Base-by-base conservation (phyloP, 1,140 invertebrate genomes). In the Grapholita molesta region DNA sequence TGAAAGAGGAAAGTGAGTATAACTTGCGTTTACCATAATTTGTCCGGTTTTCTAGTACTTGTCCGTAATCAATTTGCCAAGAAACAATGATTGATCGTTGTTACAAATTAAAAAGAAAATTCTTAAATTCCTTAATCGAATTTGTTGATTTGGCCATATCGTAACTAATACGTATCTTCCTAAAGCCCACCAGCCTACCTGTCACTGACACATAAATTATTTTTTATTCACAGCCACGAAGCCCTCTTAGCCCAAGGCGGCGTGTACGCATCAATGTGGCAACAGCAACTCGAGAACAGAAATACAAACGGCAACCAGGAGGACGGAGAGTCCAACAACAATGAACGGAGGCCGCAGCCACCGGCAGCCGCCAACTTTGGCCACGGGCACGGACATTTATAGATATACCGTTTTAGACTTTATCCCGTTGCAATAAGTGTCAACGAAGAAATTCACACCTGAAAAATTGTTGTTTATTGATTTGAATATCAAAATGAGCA, bases 191-290 rank as follows among this genome's bases (percentile, higher is more conserved):
- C n/a, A n/a, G n/a, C n/a, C n/a, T n/a, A n/a, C n/a, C n/a, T n/a
- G n/a, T n/a, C n/a, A n/a, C n/a, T n/a, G n/a, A n/a, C n/a, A n/a
- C n/a, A n/a, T n/a, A n/a, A n/a, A n/a, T 24, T 18, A 48, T 15
- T 6, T 48, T 6, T 7, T 8, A 11, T 23, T 18, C 64, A 52
- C 85, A 95, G 95, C 55, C 97, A 98, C 83, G 96, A 98, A 55
- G 94, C 97, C 71, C 89, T 98, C 8, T 89, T 98, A 69, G 91
- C 92, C 0, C 83, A 91, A 21, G 94, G 93, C 70, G 96, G 96
- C 5, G 83, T 95, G 66, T 98, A 98, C 91, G 93, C 95, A 9
- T 93, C 95, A n/a, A 98, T 98, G 97, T 98, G 97, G 97, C 93
- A 96, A 68, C 95, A 97, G 74, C 97, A 98, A 78, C 84, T 96